Evolutionary conservation across 2,797 vertebrate genomes (phyloP).

Genomic region (Euthynnus affinis): DNA sequence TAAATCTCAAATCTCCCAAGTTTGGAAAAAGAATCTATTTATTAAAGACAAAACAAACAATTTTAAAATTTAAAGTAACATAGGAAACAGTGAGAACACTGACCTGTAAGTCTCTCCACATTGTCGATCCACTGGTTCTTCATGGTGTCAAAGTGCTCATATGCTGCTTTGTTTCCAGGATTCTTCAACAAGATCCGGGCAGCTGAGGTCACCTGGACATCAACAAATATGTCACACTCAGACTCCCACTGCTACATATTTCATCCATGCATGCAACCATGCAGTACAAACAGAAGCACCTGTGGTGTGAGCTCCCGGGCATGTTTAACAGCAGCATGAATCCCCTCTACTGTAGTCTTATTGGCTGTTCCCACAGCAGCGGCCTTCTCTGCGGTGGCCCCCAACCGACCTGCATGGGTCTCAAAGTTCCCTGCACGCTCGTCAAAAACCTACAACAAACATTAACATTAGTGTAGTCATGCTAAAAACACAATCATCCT

Average conservation of each 20-base stretch:
- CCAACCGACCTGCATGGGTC: conserved; percentile 92
- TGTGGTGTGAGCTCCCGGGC: conserved; percentile 96
- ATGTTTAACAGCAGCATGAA: conserved; percentile 95
- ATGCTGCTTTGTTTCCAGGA: conserved; percentile 97
- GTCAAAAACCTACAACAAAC: conserved; percentile 90
- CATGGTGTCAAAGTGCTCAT: conserved; percentile 99
- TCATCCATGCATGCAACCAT: conserved; percentile 8
- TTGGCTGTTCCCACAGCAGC: conserved; percentile 98
- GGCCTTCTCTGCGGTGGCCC: conserved; percentile 96
- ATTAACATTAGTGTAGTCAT: background rate
- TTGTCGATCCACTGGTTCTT: conserved; percentile 99
- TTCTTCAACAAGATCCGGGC: conserved; percentile 96
- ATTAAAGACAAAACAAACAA: background rate
- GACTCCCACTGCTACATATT: background rate
- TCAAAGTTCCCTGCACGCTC: conserved; percentile 97
- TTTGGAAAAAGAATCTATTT: background rate
- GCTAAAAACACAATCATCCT: background rate
- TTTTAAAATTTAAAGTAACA: background rate
- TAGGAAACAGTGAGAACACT: conserved; percentile 10
- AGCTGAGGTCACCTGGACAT: conserved; percentile 93
- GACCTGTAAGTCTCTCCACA: conserved; percentile 97
- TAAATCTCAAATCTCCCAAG: background rate
- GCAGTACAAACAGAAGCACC: conserved; percentile 80
- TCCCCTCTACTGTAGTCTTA: conserved; percentile 95
- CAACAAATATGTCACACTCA: conserved; percentile 21